Evolutionary conservation across 2,888 invertebrate species (phyloP).

Genomic region (Cerastis rubricosa): DNA sequence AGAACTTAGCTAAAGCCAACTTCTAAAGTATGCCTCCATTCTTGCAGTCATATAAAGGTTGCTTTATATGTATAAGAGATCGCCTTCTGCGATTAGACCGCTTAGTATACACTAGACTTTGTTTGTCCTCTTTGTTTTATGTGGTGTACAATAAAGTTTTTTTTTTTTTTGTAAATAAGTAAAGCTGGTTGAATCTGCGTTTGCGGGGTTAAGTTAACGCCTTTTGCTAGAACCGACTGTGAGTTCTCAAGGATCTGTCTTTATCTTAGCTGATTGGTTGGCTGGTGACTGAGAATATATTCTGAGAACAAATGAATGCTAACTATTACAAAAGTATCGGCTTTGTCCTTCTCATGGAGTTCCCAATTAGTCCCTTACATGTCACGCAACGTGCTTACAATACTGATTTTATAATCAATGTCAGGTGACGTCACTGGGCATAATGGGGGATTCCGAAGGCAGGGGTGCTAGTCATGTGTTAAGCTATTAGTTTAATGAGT

Average conservation of each 20-base stretch:
- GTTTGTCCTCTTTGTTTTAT: neutral
- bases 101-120: neutral
- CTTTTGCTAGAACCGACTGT: neutral
- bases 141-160: neutral
- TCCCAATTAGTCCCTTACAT: slow-evolving; percentile 11
- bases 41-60: neutral
- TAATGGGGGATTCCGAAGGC: neutral
- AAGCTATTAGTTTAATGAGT: slow-evolving; percentile 42
- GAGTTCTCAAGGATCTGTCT: neutral
- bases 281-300: neutral
- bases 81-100: neutral
- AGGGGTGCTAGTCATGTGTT: neutral
- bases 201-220: neutral
- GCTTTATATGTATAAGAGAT: neutral
- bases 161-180: neutral
- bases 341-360: neutral
- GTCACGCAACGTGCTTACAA: slow-evolving; percentile 28
- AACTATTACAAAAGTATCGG: neutral
- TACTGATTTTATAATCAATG: slow-evolving; percentile 48
- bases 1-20: neutral
- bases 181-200: neutral
- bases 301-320: neutral
- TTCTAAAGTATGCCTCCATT: neutral
- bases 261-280: neutral
- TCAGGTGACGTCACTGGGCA: slow-evolving; percentile 29